Base-by-base conservation (phyloP, 1,140 invertebrate genomes). In the Samia ricini region DNA sequence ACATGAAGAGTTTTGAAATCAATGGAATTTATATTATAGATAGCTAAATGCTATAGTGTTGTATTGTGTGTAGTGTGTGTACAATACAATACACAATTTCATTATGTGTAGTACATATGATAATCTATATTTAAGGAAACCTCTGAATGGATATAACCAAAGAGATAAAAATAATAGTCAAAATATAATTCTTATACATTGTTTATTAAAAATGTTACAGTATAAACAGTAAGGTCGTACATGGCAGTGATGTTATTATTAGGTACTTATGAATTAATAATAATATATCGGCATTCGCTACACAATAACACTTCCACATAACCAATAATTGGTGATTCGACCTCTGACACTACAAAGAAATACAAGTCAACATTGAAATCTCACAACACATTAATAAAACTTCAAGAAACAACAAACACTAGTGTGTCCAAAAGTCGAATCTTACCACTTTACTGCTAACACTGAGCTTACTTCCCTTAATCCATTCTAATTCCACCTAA, bases 191-290 rank as follows among this genome's bases (percentile, higher is more conserved):
- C 72, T 77, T 77, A 80, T 73, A n/a, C n/a, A 80, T 77, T 76
- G 61, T 86, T 88, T 86, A 86, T 87, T 89, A 87, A 87, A 88
- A 83, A 83, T 84, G 77, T 87, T 88, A 88, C 71, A 88, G 81
- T 88, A 89, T 87, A 89, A 87, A 89, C 84, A 87, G 83, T 88
- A 89, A 88, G 87, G 87, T 88, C 85, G 81, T 88, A 89, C 80
- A 89, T 88, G 87, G 87, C 87, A 89, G 87, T 89, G 87, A 86
- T 88, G 84, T 88, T 88, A 80, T 76, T 67, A 73, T 76, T 82
- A 42, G 33, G 33, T 42, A 86, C 76, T 85, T 82, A 86, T 76
- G 78, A 75, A 42, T 42, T 42, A 42, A n/a, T n/a, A n/a, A n/a
- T n/a, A n/a, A 62, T 79, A 82, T 73, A 78, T 74, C 74, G 71